These are phyloP conservation scores for Pelodiscus sinensis DNA, from an alignment of 2,113 vertebrate species.

Conservation along the genomic window DNA sequence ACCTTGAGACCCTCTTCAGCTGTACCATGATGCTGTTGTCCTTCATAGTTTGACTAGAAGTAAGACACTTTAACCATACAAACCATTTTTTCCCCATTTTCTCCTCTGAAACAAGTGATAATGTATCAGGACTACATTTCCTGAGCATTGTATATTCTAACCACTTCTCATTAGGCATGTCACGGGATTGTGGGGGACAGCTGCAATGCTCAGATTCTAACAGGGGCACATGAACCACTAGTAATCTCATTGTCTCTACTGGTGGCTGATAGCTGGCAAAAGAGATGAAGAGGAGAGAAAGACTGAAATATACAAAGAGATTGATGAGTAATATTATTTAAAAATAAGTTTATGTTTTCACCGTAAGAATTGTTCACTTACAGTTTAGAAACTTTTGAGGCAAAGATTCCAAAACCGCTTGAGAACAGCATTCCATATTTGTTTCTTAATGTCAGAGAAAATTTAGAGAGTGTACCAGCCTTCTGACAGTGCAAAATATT, in stretches of 20 bases:
- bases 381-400: neutral
- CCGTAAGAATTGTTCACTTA: neutral
- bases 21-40: accelerated
- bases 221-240: accelerated
- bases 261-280: accelerated
- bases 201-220: neutral
- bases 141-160: neutral
- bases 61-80: neutral
- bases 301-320: accelerated
- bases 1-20: neutral
- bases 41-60: neutral
- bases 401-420: neutral
- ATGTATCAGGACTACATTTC: neutral
- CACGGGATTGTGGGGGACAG: neutral
- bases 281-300: neutral
- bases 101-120: neutral
- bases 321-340: neutral
- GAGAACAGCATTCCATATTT: neutral
- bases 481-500: neutral
- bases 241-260: accelerated
- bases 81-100: neutral
- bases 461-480: neutral
- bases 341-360: neutral
- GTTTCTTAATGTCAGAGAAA: neutral
- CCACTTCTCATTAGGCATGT: accelerated